Evolutionary conservation across 1,140 invertebrate genomes (phyloP).

Genomic region (Aphis gossypii): DNA sequence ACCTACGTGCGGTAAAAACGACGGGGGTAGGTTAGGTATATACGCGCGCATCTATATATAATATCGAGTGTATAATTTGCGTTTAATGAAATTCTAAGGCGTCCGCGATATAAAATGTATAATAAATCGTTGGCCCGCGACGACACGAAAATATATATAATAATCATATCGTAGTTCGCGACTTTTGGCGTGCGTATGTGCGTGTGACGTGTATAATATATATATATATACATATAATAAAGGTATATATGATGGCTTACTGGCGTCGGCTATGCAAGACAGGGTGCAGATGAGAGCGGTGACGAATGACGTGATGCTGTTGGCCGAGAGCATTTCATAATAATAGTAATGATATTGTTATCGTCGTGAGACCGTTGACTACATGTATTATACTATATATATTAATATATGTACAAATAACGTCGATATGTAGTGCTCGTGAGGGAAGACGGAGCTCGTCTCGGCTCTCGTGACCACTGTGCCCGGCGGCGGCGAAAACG

Average conservation of each 20-base stretch:
- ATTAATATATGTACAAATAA: too few relatives aligned
- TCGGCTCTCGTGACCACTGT: background rate
- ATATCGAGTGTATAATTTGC: background rate
- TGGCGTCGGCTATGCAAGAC: slow-evolving; percentile 45
- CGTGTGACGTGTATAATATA: background rate
- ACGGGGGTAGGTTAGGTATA: background rate
- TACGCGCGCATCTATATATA: background rate
- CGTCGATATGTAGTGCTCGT: background rate
- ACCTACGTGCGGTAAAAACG: background rate
- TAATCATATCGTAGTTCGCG: too few relatives aligned
- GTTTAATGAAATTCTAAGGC: too few relatives aligned
- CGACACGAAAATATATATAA: background rate
- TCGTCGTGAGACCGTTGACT: background rate
- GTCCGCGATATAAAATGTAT: background rate
- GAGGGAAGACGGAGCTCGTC: background rate
- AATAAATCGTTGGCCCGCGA: background rate
- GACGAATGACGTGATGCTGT: slow-evolving; percentile 47
- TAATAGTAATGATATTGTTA: background rate
- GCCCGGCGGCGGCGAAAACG: background rate
- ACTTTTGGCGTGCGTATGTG: background rate
- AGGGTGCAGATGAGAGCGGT: slow-evolving; percentile 48
- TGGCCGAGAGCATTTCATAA: slow-evolving; percentile 54
- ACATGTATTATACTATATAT: too few relatives aligned
- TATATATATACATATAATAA: background rate
- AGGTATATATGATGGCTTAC: background rate